These are phyloP conservation scores for Micoletzkya japonica DNA, from an alignment of 2,888 invertebrate species.

Conservation along the genomic window DNA sequence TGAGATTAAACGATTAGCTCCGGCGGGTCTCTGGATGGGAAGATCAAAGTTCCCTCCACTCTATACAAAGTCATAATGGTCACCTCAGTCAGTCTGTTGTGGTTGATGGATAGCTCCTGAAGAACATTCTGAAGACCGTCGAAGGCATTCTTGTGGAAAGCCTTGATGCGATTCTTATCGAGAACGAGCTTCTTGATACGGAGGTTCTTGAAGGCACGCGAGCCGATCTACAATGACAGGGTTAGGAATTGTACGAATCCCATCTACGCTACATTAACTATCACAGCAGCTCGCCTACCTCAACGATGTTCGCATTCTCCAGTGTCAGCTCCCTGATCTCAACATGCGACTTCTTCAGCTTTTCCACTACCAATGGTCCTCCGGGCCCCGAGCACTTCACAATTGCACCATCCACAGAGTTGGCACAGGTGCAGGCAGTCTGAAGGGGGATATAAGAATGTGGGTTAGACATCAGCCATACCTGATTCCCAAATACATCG, in stretches of 20 bases:
- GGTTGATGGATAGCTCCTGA: slow-evolving; percentile 79
- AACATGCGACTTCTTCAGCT: slow-evolving; percentile 54
- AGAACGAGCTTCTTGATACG: slow-evolving; percentile 64
- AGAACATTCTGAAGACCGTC: slow-evolving; percentile 78
- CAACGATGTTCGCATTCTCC: slow-evolving; percentile 63
- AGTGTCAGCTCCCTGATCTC: slow-evolving; percentile 60
- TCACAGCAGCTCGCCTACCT: slow-evolving; percentile 41
- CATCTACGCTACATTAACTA: neutral
- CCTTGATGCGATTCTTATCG: slow-evolving; percentile 62
- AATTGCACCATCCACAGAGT: slow-evolving; percentile 63
- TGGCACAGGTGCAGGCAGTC: slow-evolving; percentile 57
- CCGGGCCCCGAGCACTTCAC: slow-evolving; percentile 59
- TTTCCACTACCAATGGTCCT: slow-evolving; percentile 59
- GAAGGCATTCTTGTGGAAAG: slow-evolving; percentile 64
- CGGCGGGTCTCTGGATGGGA: too few species aligned
- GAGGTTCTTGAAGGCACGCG: slow-evolving; percentile 74
- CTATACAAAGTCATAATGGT: too few species aligned
- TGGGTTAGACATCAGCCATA: slow-evolving; percentile 17
- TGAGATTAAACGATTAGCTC: slow-evolving; percentile 4
- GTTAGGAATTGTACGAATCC: neutral
- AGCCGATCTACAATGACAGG: slow-evolving; percentile 54
- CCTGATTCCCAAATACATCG: slow-evolving; percentile 54
- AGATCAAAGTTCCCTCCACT: too few species aligned
- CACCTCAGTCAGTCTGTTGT: slow-evolving; percentile 74
- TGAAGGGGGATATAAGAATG: slow-evolving; percentile 28